Base-by-base conservation (phyloP, 2,113 vertebrate species). In the Poeciliopsis prolifica region DNA sequence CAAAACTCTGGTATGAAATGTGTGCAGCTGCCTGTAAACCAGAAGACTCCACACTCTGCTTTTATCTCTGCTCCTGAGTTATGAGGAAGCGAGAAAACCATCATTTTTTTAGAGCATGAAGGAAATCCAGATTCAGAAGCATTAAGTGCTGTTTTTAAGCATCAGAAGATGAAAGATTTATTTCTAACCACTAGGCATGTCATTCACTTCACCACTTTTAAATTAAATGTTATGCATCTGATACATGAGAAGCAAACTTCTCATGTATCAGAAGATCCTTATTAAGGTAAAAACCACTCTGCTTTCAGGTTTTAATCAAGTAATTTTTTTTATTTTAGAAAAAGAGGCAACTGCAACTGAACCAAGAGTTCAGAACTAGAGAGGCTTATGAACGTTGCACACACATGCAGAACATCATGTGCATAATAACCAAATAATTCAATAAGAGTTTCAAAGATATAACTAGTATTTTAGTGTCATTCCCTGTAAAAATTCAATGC, bases 11-110 rank as follows among this genome's bases (percentile, higher is more conserved):
- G 17, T 78, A 30, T 14, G 35, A 84, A 77, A 77, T 64, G 24
- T 77, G 82, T 65, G 51, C 74, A 78, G 80, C 28, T 61, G 71
- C 70, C 61, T 78, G 48, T 69, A 77, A 77, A 72, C 37, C 67
- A 44, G 30, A 77, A 22, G 61, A 68, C 44, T 68, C 60, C 12
- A 3, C 61, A 66, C 84, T 74, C 70, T 63, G 65, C 29, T 63
- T 33, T 62, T 48, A 19, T 67, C 26, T 7, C 1, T 29, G 66
- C 65, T 63, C 17, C 42, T 65, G 74, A 63, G 67, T 78, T 64
- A 66, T 12, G 28, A 74, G 67, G 48, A 70, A 64, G 65, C n/a
- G 19, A 10, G 33, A 65, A 75, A 78, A 75, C 75, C 58, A 1
- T 26, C 31, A n/a, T n/a, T n/a, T n/a, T 66, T 86, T 74, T 51